These are phyloP conservation scores for Caenorhabditis virilis DNA, from an alignment of 2,888 invertebrate genomes.

Conservation along the genomic window DNA sequence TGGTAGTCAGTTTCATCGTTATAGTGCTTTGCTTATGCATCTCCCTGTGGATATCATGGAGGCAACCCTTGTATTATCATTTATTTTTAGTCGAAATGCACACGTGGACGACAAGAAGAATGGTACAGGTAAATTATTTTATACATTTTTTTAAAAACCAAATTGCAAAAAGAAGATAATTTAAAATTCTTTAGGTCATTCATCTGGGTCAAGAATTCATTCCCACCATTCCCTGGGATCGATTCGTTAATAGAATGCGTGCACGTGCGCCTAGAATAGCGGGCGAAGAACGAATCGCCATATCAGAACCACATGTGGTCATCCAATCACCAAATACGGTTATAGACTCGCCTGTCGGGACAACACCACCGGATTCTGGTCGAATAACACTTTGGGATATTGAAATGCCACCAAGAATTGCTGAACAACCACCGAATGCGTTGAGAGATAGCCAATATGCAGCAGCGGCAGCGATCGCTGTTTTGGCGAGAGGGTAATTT, in stretches of 20 bases:
- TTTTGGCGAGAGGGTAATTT: constrained; percentile 35
- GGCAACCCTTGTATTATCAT: constrained; percentile 34
- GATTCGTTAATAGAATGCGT: constrained; percentile 20
- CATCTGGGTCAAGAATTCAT: constrained; percentile 35
- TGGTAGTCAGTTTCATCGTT: constrained; percentile 12
- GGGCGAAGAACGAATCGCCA: constrained; percentile 25
- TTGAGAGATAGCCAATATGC: constrained; percentile 45
- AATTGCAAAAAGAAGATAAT: background rate
- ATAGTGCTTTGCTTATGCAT: constrained; percentile 8
- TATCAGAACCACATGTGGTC: constrained; percentile 42
- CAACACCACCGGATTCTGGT: constrained; percentile 18
- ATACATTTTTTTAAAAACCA: background rate
- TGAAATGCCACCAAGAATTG: constrained; percentile 35
- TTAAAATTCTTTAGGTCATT: constrained; percentile 14
- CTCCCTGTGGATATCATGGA: constrained; percentile 20
- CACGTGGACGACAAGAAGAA: constrained; percentile 39
- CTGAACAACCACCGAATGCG: constrained; percentile 27
- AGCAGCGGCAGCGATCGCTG: constrained; percentile 45
- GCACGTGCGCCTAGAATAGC: constrained; percentile 19
- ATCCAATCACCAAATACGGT: constrained; percentile 45
- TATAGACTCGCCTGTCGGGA: constrained; percentile 18
- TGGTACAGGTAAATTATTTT: constrained; percentile 37
- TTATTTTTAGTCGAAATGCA: constrained; percentile 54
- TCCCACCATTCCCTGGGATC: constrained; percentile 21
- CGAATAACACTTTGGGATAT: constrained; percentile 43